phyloP scores from a whole-genome alignment of 2,797 vertebrate species.

The Micrastur ruficollis region DNA sequence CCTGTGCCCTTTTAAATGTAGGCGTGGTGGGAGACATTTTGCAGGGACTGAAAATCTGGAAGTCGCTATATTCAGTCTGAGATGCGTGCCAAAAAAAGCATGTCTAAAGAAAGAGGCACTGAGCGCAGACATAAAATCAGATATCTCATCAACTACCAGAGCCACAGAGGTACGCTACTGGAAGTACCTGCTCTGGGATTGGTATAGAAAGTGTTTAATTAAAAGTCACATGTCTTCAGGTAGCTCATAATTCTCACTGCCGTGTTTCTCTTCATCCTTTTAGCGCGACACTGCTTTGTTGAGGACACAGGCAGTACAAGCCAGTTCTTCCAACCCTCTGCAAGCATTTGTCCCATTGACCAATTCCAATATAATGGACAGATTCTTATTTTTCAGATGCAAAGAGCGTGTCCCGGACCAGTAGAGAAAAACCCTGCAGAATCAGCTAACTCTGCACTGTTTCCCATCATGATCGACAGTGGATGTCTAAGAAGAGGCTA shows the following conservation, averaged over 20 bases:
- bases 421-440: neutral
- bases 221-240: neutral
- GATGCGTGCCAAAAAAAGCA: neutral
- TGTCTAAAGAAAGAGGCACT: neutral
- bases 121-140: neutral
- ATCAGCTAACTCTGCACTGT: neutral
- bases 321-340: neutral
- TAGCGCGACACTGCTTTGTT: neutral
- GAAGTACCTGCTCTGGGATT: neutral
- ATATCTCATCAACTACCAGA: neutral
- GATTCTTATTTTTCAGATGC: neutral
- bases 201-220: fast-evolving
- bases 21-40: constrained; percentile 15
- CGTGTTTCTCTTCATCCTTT: neutral
- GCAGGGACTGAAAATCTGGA: constrained; percentile 23
- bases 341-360: neutral
- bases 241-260: neutral
- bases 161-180: neutral
- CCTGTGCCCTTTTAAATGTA: neutral
- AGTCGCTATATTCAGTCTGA: neutral
- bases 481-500: neutral
- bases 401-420: neutral
- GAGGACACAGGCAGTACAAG: neutral
- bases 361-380: neutral
- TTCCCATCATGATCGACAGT: neutral